Percentiles rank a stretch among this genome's conserved stretches.
Conservation (phyloP, 2,888 invertebrate genomes). For the Clistopyga incitator region DNA sequence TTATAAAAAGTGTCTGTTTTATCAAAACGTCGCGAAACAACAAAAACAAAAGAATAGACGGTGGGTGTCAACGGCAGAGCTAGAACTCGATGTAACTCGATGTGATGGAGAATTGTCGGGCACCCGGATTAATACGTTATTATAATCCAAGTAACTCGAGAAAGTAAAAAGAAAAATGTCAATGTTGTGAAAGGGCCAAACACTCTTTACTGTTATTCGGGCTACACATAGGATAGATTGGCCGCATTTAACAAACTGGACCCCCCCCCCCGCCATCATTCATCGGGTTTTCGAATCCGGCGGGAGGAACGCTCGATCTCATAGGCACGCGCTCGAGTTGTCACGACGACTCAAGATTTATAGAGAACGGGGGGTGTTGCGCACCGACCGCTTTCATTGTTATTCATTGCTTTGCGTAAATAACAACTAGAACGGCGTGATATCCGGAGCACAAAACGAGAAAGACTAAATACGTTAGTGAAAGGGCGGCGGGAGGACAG, state of each 20-base stretch:
- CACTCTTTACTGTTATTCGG: not conserved
- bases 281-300: slow-evolving; percentile 44
- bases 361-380: slow-evolving; percentile 62
- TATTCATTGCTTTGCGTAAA: slow-evolving; percentile 76
- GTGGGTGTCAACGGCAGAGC: too few relatives aligned
- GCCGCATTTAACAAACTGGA: slow-evolving; percentile 7
- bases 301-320: slow-evolving; percentile 35
- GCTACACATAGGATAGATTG: not conserved
- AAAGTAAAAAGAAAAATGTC: too few relatives aligned
- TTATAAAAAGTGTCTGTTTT: too few relatives aligned
- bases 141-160: too few relatives aligned
- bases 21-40: too few relatives aligned
- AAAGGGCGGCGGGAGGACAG: slow-evolving; percentile 21
- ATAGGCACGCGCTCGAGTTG: slow-evolving; percentile 68
- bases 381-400: slow-evolving; percentile 72
- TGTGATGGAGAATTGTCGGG: too few relatives aligned
- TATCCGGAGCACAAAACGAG: slow-evolving; percentile 73
- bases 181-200: not conserved
- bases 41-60: too few relatives aligned
- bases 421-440: slow-evolving; percentile 73
- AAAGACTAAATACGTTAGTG: slow-evolving; percentile 67
- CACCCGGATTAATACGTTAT: too few relatives aligned
- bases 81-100: too few relatives aligned
- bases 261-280: not conserved
- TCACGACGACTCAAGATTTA: slow-evolving; percentile 72